These are phyloP conservation scores for Oligia latruncula DNA, from an alignment of 2,888 invertebrate genomes.

Conservation along the genomic window DNA sequence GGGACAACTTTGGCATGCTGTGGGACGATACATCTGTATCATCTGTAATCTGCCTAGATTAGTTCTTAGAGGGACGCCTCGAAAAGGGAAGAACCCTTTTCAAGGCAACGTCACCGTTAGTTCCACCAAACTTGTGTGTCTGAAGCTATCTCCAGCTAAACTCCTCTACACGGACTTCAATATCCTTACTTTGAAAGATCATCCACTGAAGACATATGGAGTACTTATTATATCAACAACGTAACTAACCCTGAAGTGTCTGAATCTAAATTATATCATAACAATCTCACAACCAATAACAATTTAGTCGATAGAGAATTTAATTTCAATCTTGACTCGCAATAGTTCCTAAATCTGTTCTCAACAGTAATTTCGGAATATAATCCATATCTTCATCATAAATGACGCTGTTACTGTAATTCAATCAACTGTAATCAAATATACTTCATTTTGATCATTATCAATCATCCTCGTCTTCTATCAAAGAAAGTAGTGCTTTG, in stretches of 20 bases:
- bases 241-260: background rate
- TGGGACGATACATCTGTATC: background rate
- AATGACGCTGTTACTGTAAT: background rate
- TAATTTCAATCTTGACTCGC: background rate
- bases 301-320: background rate
- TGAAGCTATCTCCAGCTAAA: background rate
- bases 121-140: background rate
- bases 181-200: background rate
- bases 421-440: background rate
- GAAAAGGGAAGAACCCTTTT: background rate
- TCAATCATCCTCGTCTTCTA: background rate
- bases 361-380: background rate
- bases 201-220: background rate
- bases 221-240: constrained; percentile 1
- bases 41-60: no score
- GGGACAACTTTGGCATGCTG: no score
- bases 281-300: background rate
- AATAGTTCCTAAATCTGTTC: background rate
- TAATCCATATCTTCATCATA: no score
- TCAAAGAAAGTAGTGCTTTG: background rate
- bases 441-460: background rate
- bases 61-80: background rate
- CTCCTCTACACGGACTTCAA: background rate
- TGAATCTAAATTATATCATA: background rate
- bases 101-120: background rate